Evolutionary conservation across 2,888 invertebrate genomes (phyloP).

Genomic region (Sylvicola fuscatus): DNA sequence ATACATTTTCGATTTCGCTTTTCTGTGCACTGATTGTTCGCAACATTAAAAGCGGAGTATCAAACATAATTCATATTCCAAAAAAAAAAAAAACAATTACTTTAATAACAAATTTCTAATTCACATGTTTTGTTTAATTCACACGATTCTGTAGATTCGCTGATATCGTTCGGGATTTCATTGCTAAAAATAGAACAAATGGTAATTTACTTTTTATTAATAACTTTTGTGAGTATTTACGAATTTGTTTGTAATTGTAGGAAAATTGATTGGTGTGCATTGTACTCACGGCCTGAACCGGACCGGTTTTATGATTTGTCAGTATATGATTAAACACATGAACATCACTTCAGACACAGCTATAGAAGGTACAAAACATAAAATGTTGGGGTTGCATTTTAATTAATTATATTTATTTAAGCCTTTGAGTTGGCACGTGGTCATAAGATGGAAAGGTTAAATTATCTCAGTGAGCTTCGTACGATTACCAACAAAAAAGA

Average conservation of each 20-base stretch:
- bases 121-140: no score
- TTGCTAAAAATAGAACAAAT: conserved; percentile 13
- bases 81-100: no score
- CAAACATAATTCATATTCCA: no score
- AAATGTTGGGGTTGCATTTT: no score
- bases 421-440: conserved; percentile 45
- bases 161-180: conserved; percentile 20
- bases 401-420: conserved; percentile 16
- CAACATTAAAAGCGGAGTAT: no score
- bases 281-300: conserved; percentile 69
- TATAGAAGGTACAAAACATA: conserved; percentile 37
- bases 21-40: no score
- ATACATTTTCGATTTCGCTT: no score
- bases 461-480: conserved; percentile 20
- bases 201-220: conserved; percentile 15
- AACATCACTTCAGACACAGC: conserved; percentile 32
- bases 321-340: conserved; percentile 45
- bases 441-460: conserved; percentile 39
- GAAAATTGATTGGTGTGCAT: conserved; percentile 52
- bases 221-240: conserved; percentile 4
- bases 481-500: no score
- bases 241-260: conserved; percentile 28
- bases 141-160: conserved; percentile 24
- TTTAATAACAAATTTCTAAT: no score
- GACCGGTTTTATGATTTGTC: conserved; percentile 58